These are phyloP conservation scores for Notothenia rossii DNA, from an alignment of 2,113 vertebrate species.

Conservation along the genomic window DNA sequence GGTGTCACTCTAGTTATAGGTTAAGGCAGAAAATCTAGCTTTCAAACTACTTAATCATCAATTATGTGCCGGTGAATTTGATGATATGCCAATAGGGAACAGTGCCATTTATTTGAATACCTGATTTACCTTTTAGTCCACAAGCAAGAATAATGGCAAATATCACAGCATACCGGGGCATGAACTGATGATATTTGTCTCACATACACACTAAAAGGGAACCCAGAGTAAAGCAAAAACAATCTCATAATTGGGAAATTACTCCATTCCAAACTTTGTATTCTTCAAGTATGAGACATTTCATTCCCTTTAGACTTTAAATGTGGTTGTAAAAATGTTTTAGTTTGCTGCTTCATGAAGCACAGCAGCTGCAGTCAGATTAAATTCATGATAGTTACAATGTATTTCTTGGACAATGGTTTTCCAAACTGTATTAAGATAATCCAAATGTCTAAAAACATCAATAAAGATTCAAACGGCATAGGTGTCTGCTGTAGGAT, in stretches of 20 bases:
- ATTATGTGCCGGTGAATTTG: not conserved
- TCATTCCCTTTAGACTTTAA: too few relatives aligned
- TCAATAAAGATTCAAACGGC: not conserved
- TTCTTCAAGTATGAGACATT: too few relatives aligned
- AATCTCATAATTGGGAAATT: too few relatives aligned
- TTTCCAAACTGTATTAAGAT: not conserved
- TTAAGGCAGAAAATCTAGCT: not conserved
- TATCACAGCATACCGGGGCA: not conserved
- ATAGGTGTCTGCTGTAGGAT: not conserved
- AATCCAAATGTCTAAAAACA: not conserved
- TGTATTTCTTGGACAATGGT: not conserved
- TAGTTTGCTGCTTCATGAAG: not conserved
- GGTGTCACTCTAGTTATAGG: not conserved
- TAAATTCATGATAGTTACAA: not conserved
- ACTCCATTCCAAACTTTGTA: too few relatives aligned
- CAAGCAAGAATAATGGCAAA: not conserved
- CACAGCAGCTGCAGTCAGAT: not conserved
- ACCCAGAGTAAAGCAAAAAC: too few relatives aligned
- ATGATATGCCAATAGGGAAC: too few relatives aligned
- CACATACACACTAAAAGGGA: not conserved
- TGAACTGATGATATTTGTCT: not conserved
- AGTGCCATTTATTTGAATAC: not conserved
- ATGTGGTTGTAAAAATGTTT: too few relatives aligned
- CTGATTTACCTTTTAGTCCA: not conserved
- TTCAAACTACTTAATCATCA: not conserved